Evolutionary conservation across 2,888 invertebrate genomes (phyloP), one percentile per base, ranked within the genome.

Genomic region (Ophion ellenae): DNA sequence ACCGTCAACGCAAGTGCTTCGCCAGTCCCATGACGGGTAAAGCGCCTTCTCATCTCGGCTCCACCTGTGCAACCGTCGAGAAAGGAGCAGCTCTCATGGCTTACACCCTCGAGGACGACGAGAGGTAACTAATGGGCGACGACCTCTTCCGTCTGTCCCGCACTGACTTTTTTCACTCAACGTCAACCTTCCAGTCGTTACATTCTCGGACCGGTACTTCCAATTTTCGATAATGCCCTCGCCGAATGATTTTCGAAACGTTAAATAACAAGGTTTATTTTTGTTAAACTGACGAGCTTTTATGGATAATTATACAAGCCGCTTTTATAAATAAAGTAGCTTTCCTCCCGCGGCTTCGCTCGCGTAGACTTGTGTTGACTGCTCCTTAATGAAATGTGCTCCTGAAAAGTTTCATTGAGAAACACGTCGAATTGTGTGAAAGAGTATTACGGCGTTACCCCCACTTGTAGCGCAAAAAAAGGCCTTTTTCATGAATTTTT

Each of bases 1-100:
- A 97, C 92, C 94, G 96, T 53, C 96, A 96, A 90, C 95, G 96
- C 87, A 97, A 97, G 93, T 96, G 96, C 91, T 96, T 97, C 93
- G 96, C 97, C 11, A 96, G 96, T 85, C 97, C 97, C 2, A 94
- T 97, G 90, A 96, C 96, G 40, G 95, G 96, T 11, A 96, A 96
- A 92, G 94, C 95, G 36, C 95, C 95, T 9, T 94, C 93, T 81
- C 94, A 94, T 85, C 91, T 94, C 36, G 93, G 94, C 32, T 94
- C 94, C 83, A 94, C 94, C 84, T 94, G 94, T 79, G 94, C 94
- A 6, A 94, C 94, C 76, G 94, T 94, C 14, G 94, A 94, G 88
- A 94, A 94, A 85, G 94, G 94, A 32, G 94, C 93, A n/a, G 93
- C 93, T 6, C 88, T 94, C 67, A 94, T 94, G 93, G 93, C 94